Evolutionary conservation across 2,797 vertebrate species (phyloP), one percentile per base, ranked within the genome.

Genomic region (Phataginus tricuspis): DNA sequence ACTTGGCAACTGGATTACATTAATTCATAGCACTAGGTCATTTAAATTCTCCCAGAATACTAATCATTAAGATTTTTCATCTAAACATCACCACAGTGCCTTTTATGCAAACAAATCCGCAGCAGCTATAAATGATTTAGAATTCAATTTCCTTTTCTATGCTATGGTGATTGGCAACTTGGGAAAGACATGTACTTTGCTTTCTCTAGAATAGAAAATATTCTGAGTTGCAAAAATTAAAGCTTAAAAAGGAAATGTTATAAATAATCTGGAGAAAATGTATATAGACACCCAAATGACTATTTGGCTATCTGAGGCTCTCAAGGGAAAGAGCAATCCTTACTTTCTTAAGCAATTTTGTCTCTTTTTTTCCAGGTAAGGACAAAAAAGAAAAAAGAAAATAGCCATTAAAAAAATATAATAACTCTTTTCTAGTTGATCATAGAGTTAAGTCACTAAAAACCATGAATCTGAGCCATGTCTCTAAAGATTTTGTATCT

Each of bases 71-170:
- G 29, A 86, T 80, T 95, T 96, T 94, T 91, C 34, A 79, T 69
- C 92, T 96, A 78, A 93, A 93, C 82, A 86, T 68, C 37, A 13
- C 39, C 19, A 37, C 31, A 79, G 34, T 13, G 14, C 84, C 34
- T 90, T 96, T 93, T 55, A 79, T 64, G 19, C 59, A 96, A 94
- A 95, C 16, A 94, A 97, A 91, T 84, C 83, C 42, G 27, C 45
- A 79, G 53, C 25, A 91, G 37, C 49, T 64, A 84, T 42, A 79
- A 55, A 66, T 84, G 25, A 83, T 63, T 97, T 63, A 91, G 49
- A 86, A 82, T 88, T 85, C 55, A 27, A 90, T 86, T 42, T 89
- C 21, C 12, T 96, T 77, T 89, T 45, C 37, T 80, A 31, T 72
- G 21, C 31, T 55, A 29, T 19, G 16, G 3, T 72, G 8, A 77